Conservation (phyloP, 2,113 vertebrate species). For the Collichthys lucidus region DNA sequence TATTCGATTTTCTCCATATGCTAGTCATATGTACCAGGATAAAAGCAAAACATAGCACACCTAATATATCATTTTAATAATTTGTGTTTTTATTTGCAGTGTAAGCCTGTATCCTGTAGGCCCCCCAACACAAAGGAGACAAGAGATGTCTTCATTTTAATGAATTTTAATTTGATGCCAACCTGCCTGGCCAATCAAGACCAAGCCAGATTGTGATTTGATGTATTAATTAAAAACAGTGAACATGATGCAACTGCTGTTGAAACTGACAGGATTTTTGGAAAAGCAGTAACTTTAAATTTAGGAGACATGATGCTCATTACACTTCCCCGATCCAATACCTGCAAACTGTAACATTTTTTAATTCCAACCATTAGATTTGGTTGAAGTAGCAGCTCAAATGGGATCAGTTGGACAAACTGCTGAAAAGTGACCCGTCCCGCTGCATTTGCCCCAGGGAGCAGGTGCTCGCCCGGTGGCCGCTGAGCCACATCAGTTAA, state of each 20-base stretch:
- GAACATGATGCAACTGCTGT: conserved; percentile 8
- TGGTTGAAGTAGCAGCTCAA: conserved; percentile 9
- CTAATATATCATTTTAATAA: background rate
- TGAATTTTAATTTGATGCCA: background rate
- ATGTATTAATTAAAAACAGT: conserved; percentile 14
- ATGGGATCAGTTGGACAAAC: conserved; percentile 25
- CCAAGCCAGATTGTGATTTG: background rate
- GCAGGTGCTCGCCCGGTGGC: conserved; percentile 35
- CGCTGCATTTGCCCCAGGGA: conserved; percentile 19
- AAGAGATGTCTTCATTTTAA: background rate
- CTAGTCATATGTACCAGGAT: background rate
- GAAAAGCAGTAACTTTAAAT: background rate
- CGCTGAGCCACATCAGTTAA: conserved; percentile 59
- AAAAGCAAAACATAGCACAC: background rate
- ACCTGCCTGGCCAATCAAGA: background rate
- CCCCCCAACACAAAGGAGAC: background rate
- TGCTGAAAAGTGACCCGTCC: conserved; percentile 33
- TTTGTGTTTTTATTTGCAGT: background rate
- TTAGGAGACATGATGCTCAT: background rate
- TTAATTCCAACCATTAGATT: background rate
- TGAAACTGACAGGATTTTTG: background rate
- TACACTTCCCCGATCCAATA: background rate
- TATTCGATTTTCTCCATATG: background rate
- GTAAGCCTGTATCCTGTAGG: background rate
- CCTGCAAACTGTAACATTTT: background rate